Base-by-base conservation (phyloP, 2,888 invertebrate genomes). In the Eristalis pertinax region DNA sequence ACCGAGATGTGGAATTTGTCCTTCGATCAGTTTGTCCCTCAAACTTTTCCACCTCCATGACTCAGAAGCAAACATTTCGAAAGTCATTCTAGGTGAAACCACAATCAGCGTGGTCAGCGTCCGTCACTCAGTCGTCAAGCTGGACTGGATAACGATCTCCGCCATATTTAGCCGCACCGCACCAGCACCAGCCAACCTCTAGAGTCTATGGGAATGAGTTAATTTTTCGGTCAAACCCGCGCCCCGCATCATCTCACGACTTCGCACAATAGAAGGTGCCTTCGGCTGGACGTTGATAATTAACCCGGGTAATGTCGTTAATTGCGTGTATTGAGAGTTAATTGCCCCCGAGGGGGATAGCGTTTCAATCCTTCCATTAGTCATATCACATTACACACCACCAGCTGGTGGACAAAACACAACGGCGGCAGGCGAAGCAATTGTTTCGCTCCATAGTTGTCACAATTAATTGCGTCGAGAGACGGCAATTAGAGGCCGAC, bases 371-470 rank as follows among this genome's bases (percentile, higher is more conserved):
- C 62, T 22, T 32, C 38, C 60, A 73, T 85, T 73, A 86, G 69
- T 82, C 82, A 86, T 77, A 86, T 86, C 68, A 63, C 73, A 78
- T 86, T 76, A 74, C 81, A 69, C 50, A 50, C 19, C 19, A 50
- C 4, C 50, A 50, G 19, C n/a, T 19, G 19, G 4, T 32, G 32
- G 32, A 1, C 50, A 4, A 19, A 38, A 13, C 10, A 38, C 2
- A 8, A 5, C 7, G 19, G 50, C 50, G 50, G 50, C 50, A n/a
- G 50, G 19, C 50, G 50, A n/a, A 78, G 13, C 67, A 35, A 58
- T 64, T 65, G 72, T 64, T 74, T 29, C 73, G 62, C 74, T 67
- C 86, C 78, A 83, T 86, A 86, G 70, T 79, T 83, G 86, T 83
- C 78, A 68, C 68, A 32, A 24, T 24, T 63, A 73, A 85, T 73